Percentiles rank a stretch among this genome's conserved stretches.
phyloP scores from a whole-genome alignment of 2,888 invertebrate species.

The Eupeodes luniger region DNA sequence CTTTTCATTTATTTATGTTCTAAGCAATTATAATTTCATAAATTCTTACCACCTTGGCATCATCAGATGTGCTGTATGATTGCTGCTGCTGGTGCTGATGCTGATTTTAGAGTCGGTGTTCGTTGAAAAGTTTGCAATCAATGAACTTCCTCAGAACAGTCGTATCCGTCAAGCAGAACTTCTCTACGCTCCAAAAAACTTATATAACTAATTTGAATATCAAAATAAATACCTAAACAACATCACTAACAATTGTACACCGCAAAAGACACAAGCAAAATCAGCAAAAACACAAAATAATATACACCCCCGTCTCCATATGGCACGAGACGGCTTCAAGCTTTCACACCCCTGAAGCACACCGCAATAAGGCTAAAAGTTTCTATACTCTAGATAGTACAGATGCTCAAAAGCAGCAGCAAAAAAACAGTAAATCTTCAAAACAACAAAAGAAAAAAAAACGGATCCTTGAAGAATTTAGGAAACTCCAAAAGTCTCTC shows the following conservation, averaged over 20 bases:
- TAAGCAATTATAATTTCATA: conserved; percentile 30
- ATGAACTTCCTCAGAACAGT: conserved; percentile 59
- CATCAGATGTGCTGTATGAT: conserved; percentile 4
- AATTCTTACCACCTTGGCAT: not conserved
- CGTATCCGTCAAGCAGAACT: not conserved
- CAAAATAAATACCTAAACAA: conserved; percentile 20
- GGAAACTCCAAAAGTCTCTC: conserved; percentile 27
- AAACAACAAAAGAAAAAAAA: not conserved
- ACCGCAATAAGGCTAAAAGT: not conserved
- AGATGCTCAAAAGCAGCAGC: conserved; percentile 2
- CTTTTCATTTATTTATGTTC: conserved; percentile 4
- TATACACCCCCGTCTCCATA: not conserved
- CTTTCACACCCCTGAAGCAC: not conserved
- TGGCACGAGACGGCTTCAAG: too few species aligned
- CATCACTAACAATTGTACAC: conserved; percentile 14
- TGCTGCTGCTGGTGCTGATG: not conserved
- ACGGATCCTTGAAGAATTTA: conserved; percentile 6
- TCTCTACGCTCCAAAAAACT: conserved; percentile 36
- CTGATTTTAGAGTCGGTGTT: too few species aligned
- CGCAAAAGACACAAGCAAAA: conserved; percentile 12
- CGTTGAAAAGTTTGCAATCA: conserved; percentile 51
- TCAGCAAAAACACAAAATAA: not conserved
- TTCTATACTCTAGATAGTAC: not conserved
- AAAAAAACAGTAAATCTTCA: conserved; percentile 19
- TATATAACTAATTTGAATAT: conserved; percentile 64